Conservation (phyloP, 1,140 invertebrate genomes). For the Geopemphigus sp. region DNA sequence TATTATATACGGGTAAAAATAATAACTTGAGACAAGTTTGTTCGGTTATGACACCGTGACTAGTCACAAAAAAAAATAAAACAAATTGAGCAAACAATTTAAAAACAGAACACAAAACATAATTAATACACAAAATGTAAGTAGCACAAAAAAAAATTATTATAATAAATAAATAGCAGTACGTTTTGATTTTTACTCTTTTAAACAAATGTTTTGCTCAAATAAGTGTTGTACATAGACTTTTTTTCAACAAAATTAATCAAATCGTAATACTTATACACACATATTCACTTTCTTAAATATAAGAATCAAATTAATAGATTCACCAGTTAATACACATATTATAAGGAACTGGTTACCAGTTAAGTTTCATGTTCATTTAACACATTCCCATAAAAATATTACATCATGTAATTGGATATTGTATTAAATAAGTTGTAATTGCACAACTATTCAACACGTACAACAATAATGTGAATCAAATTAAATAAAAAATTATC, state of each 20-base stretch:
- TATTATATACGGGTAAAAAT: conserved; percentile 1
- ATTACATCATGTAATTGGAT: conserved; percentile 26
- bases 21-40: conserved; percentile 30
- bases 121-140: conserved; percentile 38
- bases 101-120: conserved; percentile 45
- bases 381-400: conserved; percentile 13
- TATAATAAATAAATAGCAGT: conserved; percentile 21
- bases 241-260: neutral
- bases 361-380: conserved; percentile 40
- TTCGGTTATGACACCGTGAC: conserved; percentile 44
- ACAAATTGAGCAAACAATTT: conserved; percentile 46
- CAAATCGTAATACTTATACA: neutral
- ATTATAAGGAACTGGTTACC: conserved; percentile 46
- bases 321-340: conserved; percentile 36
- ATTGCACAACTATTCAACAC: conserved; percentile 17
- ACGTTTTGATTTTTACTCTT: conserved; percentile 33
- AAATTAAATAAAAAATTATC: conserved; percentile 25
- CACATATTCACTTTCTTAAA: conserved; percentile 43
- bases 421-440: neutral
- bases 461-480: conserved; percentile 39
- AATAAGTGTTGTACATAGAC: neutral
- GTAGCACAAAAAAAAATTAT: conserved; percentile 34
- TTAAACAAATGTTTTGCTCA: conserved; percentile 18
- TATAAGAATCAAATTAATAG: conserved; percentile 30
- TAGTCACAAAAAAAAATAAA: conserved; percentile 36